These are phyloP conservation scores for Drosophila rellima DNA, from an alignment of 2,888 invertebrate species.

Conservation along the genomic window DNA sequence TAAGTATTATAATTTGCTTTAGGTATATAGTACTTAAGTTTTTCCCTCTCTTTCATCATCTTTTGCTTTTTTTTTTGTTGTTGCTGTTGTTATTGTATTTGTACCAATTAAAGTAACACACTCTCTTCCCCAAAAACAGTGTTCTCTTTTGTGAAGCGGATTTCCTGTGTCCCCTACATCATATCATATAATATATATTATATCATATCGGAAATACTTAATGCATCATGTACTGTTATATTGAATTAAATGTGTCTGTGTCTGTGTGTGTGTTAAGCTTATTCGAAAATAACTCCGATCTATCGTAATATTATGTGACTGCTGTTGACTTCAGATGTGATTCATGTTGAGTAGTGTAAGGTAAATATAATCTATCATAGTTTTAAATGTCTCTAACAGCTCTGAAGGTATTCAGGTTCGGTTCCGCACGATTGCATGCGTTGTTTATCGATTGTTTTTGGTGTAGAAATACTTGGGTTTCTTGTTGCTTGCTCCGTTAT, in stretches of 20 bases:
- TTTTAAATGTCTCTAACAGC: slow-evolving; percentile 76
- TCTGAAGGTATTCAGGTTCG: slow-evolving; percentile 82
- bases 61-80: slow-evolving; percentile 1
- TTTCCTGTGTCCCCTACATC: slow-evolving; percentile 21
- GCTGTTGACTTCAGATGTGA: slow-evolving; percentile 29
- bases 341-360: slow-evolving; percentile 38
- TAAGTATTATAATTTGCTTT: slow-evolving; percentile 73
- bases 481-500: slow-evolving; percentile 34
- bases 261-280: slow-evolving; percentile 41
- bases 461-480: slow-evolving; percentile 73
- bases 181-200: slow-evolving; percentile 50
- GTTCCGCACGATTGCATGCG: slow-evolving; percentile 68
- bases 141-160: slow-evolving; percentile 33
- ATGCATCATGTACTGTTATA: slow-evolving; percentile 50
- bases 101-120: slow-evolving; percentile 75
- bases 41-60: slow-evolving; percentile 1
- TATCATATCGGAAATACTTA: slow-evolving; percentile 46
- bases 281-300: slow-evolving; percentile 50
- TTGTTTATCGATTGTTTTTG: slow-evolving; percentile 73
- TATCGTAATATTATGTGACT: slow-evolving; percentile 48
- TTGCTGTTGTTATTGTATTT: slow-evolving; percentile 76
- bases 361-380: slow-evolving; percentile 78
- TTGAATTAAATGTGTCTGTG: slow-evolving; percentile 40
- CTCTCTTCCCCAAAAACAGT: slow-evolving; percentile 12
- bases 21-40: slow-evolving; percentile 68